Percentiles rank a stretch among this genome's conserved stretches.
Evolutionary conservation across 2,113 vertebrate genomes (phyloP).

Genomic region (Colaptes auratus): DNA sequence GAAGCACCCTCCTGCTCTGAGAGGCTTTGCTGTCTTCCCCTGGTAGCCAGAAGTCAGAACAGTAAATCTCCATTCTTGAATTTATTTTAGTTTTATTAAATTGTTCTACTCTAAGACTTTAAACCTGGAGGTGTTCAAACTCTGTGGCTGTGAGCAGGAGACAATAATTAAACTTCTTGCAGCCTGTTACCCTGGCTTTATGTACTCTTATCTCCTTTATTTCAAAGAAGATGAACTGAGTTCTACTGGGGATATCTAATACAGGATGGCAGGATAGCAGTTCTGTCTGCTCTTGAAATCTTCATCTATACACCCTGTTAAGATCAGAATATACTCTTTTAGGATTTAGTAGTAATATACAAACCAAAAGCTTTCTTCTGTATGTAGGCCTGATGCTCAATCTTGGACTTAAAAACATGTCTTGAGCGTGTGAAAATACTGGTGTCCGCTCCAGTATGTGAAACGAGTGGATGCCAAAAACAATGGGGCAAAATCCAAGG

Average conservation of each 20-base stretch:
- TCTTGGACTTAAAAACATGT: neutral
- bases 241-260: neutral
- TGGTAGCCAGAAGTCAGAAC: neutral
- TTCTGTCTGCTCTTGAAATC: neutral
- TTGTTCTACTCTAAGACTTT: neutral
- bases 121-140: neutral
- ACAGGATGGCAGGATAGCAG: neutral
- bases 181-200: neutral
- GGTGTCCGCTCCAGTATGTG: neutral
- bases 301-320: neutral
- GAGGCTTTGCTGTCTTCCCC: neutral
- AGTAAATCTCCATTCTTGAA: neutral
- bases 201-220: neutral
- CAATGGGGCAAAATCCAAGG: neutral
- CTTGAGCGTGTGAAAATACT: neutral
- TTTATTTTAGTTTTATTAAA: neutral
- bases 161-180: conserved; percentile 8
- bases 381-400: neutral
- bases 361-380: neutral
- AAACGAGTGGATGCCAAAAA: neutral
- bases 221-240: neutral
- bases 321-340: neutral
- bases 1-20: neutral
- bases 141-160: neutral
- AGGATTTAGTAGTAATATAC: neutral